Evolutionary conservation across 2,888 invertebrate genomes (phyloP), one percentile per base, ranked within the genome.

Genomic region (Branchipolynoe longqiensis): DNA sequence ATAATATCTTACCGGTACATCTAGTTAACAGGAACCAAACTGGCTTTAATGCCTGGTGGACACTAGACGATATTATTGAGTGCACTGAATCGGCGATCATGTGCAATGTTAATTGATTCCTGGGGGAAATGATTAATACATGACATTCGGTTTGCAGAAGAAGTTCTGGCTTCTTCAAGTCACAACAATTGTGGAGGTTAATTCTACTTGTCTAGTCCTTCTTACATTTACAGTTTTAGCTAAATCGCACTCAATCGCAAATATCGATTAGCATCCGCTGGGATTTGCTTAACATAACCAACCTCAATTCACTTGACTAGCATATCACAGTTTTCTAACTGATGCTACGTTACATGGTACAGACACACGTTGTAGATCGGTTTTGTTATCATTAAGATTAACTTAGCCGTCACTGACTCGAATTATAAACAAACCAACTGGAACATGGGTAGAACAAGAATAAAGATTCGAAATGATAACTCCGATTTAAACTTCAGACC

Each of bases 321-420:
- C 78, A 78, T 78, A 78, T 78, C 78, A 78, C 78, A 78, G 78
- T 33, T 41, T 54, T 41, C 78, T 25, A 48, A 25, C 41, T 48
- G 41, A 78, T 31, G 41, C 78, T 48, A 78, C 48, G 12, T 48
- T 28, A 78, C 22, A 78, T 41, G 25, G 6, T 48, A 48, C n/a
- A n/a, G n/a, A n/a, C n/a, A n/a, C 18, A 62, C 62, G 14, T 25
- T 14, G 25, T 25, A 62, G 18, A 48, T 18, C 48, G 48, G 8
- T 48, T 18, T 62, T 12, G 25, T 2, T 14, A 56, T 22, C 25
- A 25, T 1, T 3, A 14, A 12, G n/a, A 8, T 56, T n/a, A 1
- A 3, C 22, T 8, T 1, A 56, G 56, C 6, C 22, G 22, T 56
- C 25, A 12, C 56, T 56, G 56, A 56, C n/a, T 4, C 25, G 3